Base-by-base conservation (phyloP, 2,888 invertebrate genomes). In the Ennomos fuscantarius region DNA sequence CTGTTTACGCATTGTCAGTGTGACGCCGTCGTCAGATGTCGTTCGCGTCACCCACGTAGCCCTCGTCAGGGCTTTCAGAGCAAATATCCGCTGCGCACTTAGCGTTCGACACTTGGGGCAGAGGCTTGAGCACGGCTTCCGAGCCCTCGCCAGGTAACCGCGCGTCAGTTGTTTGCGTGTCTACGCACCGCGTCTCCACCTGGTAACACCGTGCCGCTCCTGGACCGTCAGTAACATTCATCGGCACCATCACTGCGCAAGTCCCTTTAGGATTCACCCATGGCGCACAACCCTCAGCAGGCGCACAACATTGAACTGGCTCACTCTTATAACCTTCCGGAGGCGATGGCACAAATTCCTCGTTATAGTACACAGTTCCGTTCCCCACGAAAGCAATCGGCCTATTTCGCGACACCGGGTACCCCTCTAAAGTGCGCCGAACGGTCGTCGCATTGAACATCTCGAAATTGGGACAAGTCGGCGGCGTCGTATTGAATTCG, bases 61-160 rank as follows among this genome's bases (percentile, higher is more conserved):
- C 97, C 85, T 97, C 97, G 80, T 97, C 97, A 36, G 97, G 96
- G 84, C 96, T 97, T 76, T 97, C 97, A 12, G 96, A 95, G 72
- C 87, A 94, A 70, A 91, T 92, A 83, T 86, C 93, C 69, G 84
- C 85, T 66, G 87, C 92, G 74, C 88, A 88, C 76, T 92, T 93
- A 73, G 86, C 87, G 74, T 87, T 89, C 62, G 89, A 86, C 66
- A 89, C 86, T 81, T 91, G 87, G 6, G 87, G 88, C 62, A 86
- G 74, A 50, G 86, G 87, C 65, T 89, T 93, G 65, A 86, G 89
- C 79, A 78, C 84, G 62, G 72, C 82, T 57, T 89, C 89, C 8
- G 86, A 81, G 24, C 85, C 85, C 60, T 92, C 92, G 9, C 82
- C 83, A 13, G 90, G 84, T 65, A 87, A 68, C 41, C 92, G 81